Percentiles rank a stretch among this genome's conserved stretches.
These are phyloP conservation scores for Drosophila phalerata DNA, from an alignment of 2,888 invertebrate genomes.

Conservation along the genomic window DNA sequence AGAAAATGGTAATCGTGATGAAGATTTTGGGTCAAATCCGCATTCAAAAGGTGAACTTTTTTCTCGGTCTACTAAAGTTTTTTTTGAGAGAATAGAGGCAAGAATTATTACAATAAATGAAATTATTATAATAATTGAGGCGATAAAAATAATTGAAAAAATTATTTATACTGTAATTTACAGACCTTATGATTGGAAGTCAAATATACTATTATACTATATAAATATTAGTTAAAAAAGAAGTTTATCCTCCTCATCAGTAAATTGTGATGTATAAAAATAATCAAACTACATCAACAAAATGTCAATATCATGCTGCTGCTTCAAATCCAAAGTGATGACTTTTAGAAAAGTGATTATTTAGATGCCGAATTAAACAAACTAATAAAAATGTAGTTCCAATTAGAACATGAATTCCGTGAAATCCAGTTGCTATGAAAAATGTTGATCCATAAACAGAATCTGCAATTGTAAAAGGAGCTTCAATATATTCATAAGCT, in stretches of 20 bases:
- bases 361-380: slow-evolving; percentile 86
- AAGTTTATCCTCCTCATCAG: slow-evolving; percentile 88
- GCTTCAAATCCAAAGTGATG: slow-evolving; percentile 90
- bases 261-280: slow-evolving; percentile 89
- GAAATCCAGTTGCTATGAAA: slow-evolving; percentile 91
- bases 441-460: slow-evolving; percentile 90
- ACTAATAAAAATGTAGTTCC: slow-evolving; percentile 87
- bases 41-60: slow-evolving; percentile 89
- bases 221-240: slow-evolving; percentile 85
- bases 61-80: slow-evolving; percentile 88
- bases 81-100: slow-evolving; percentile 87
- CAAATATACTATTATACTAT: slow-evolving; percentile 90
- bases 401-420: slow-evolving; percentile 90
- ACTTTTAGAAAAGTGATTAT: slow-evolving; percentile 86
- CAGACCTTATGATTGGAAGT: slow-evolving; percentile 90
- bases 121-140: slow-evolving; percentile 84
- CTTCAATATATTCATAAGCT: slow-evolving; percentile 89
- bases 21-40: slow-evolving; percentile 87
- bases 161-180: slow-evolving; percentile 88
- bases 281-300: slow-evolving; percentile 89
- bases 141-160: slow-evolving; percentile 84
- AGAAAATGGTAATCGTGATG: slow-evolving; percentile 87
- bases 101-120: slow-evolving; percentile 86
- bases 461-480: slow-evolving; percentile 87
- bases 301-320: slow-evolving; percentile 90